Evolutionary conservation across 2,888 invertebrate genomes (phyloP), one percentile per base, ranked within the genome.

Genomic region (Pandemis cinnamomeana): DNA sequence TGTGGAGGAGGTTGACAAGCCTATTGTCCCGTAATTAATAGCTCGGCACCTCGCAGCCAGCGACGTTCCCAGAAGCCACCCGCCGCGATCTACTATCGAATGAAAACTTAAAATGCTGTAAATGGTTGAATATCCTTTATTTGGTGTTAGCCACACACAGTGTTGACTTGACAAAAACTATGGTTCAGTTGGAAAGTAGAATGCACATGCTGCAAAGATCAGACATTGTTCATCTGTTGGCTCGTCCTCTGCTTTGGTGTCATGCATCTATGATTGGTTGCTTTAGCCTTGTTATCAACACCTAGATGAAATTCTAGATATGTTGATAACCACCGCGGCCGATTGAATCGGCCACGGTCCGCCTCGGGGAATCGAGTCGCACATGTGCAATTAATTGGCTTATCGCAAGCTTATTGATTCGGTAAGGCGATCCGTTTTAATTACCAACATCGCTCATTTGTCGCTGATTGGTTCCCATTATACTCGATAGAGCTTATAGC

Each of bases 351-450:
- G 79, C 79, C 84, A 80, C 84, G 83, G 85, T 68, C 63, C 75
- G 83, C 87, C 84, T 86, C 87, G 73, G 87, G 88, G 88, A 88
- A 82, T 79, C 81, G 82, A 81, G 77, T 83, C 81, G 81, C 81
- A 87, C 88, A 87, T 90, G 90, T 90, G 90, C 91, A 91, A 93
- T 93, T 93, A 93, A 93, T 93, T 91, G 89, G 86, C 92, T 92
- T 93, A 93, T 92, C 93, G 93, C 84, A 84, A 83, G 84, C 87
- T 90, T 92, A 93, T 93, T 93, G 93, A 92, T 92, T 92, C 83
- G 84, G 93, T 92, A 93, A 93, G 91, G 90, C 90, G 92, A 93
- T 93, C 92, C 90, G 89, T 91, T 92, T 92, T 93, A 93, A 93
- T 93, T 93, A 91, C 90, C 87, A 82, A 83, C 91, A 91, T 91